A percentile compares a stretch with the other conserved stretches of the same genome.
These are phyloP conservation scores for Zingel zingel DNA, from an alignment of 2,113 vertebrate species.

Conservation along the genomic window DNA sequence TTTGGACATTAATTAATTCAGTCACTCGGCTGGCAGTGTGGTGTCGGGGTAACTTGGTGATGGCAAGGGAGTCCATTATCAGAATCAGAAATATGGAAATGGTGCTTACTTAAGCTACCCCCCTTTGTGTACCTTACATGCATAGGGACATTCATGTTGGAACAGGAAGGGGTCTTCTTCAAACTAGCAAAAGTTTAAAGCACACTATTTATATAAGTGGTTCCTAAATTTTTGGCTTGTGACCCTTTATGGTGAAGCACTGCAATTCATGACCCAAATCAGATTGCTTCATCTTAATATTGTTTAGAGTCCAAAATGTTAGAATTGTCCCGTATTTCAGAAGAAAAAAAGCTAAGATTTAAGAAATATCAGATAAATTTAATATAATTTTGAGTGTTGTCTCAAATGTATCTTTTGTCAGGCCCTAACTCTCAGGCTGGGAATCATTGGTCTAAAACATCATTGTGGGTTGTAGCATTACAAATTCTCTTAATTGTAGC, in stretches of 20 bases:
- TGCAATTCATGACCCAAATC: not conserved
- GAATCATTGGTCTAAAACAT: not conserved
- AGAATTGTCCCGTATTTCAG: not conserved
- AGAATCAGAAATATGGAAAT: conserved; percentile 80
- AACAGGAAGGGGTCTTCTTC: not conserved
- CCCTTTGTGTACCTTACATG: not conserved
- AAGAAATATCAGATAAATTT: not conserved
- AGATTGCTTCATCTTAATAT: not conserved
- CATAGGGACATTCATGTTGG: not conserved
- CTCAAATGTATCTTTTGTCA: not conserved
- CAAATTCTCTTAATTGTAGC: not conserved
- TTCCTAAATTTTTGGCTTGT: not conserved
- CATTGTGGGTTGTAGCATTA: not conserved
- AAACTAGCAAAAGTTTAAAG: not conserved
- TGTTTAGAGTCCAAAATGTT: not conserved
- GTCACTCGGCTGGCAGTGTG: conserved; percentile 63
- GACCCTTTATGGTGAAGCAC: not conserved
- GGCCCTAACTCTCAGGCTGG: not conserved
- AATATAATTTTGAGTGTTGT: not conserved
- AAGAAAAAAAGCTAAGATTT: not conserved
- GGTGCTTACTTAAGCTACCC: conserved; percentile 49
- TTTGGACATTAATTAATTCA: conserved; percentile 75
- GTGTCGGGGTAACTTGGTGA: conserved; percentile 74
- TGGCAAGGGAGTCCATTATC: conserved; percentile 76
- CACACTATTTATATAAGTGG: not conserved